Evolutionary conservation across 2,888 invertebrate species (phyloP).

Genomic region (Selenia dentaria): DNA sequence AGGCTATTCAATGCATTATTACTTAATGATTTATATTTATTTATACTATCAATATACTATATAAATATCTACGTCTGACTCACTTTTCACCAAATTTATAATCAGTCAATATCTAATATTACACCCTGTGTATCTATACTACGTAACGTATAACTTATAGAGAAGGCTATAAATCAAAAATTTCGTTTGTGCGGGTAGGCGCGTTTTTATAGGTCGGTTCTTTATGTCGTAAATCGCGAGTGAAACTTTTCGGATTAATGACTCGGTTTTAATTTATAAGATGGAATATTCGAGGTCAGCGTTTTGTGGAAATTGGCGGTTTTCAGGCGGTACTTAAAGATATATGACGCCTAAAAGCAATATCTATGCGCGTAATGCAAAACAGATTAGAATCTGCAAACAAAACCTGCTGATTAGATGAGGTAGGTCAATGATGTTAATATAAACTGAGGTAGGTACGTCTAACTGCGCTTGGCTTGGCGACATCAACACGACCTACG

Average conservation of each 20-base stretch:
- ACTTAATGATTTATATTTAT: no score
- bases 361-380: no score
- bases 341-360: no score
- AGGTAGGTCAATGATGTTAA: no score
- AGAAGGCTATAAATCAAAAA: conserved; percentile 70
- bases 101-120: neutral
- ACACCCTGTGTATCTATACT: conserved; percentile 14
- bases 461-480: no score
- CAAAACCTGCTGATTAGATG: no score
- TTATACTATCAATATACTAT: no score
- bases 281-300: conserved; percentile 39
- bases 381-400: no score
- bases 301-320: conserved; percentile 18
- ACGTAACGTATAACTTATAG: conserved; percentile 7
- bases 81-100: neutral
- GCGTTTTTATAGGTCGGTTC: conserved; percentile 56
- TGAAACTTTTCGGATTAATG: conserved; percentile 60
- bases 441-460: no score
- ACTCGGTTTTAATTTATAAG: conserved; percentile 43
- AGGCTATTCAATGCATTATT: no score
- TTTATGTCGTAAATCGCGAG: conserved; percentile 58
- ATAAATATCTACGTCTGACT: no score
- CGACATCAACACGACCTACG: no score
- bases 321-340: neutral
- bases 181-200: conserved; percentile 67